A percentile compares a stretch with the other conserved stretches of the same genome.
Evolutionary conservation across 2,797 vertebrate species (phyloP).

Genomic region (Ispidina lecontei): DNA sequence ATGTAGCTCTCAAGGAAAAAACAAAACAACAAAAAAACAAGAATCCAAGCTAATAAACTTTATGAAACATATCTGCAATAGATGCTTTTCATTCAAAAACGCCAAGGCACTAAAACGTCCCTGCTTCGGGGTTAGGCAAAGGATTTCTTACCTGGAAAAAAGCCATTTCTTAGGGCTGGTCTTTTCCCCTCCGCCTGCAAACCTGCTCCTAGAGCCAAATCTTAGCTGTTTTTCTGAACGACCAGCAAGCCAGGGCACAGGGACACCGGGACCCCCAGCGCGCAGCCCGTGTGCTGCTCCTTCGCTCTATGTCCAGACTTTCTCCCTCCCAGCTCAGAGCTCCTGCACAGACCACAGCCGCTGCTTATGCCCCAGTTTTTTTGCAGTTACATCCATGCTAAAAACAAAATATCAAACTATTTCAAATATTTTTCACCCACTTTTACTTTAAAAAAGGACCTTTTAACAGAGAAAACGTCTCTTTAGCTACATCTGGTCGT

Average conservation of each 20-base stretch:
- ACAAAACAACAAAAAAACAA: neutral
- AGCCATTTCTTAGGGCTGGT: neutral
- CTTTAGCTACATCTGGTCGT: conserved; percentile 13
- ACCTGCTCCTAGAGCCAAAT: neutral
- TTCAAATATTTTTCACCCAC: neutral
- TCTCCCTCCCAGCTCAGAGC: neutral
- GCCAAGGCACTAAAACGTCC: neutral
- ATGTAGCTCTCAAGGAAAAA: neutral
- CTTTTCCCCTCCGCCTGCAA: neutral
- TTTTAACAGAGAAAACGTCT: neutral
- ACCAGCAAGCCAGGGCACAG: neutral
- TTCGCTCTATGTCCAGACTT: conserved; percentile 2
- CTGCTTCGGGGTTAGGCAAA: neutral
- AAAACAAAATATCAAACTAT: neutral
- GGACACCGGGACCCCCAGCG: fast-evolving
- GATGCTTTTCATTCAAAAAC: fast-evolving
- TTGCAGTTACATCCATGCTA: fast-evolving
- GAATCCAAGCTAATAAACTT: neutral
- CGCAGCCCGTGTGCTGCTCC: neutral
- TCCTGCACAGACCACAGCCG: fast-evolving
- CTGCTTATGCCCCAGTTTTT: neutral
- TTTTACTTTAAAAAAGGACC: neutral
- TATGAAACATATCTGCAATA: neutral
- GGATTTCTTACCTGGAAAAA: conserved; percentile 25
- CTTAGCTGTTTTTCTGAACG: fast-evolving